Conservation (phyloP, 1,140 invertebrate species). For the Papilio helenus region DNA sequence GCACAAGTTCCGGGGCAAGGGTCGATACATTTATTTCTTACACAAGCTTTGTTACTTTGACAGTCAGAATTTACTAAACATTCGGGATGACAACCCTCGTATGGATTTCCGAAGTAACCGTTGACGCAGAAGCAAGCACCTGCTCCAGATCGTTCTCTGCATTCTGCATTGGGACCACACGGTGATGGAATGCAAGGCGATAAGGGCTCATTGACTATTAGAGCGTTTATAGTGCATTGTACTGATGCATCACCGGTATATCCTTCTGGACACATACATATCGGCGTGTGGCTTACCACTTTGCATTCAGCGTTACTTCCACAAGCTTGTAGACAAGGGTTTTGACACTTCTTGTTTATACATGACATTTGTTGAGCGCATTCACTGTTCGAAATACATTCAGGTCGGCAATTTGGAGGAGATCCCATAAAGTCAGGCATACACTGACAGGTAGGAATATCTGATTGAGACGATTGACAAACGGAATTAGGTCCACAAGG, state of each 20-base stretch:
- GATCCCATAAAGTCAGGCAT: constrained; percentile 86
- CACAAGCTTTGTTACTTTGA: constrained; percentile 86
- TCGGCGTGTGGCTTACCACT: constrained; percentile 86
- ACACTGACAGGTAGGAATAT: constrained; percentile 86
- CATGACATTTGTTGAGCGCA: constrained; percentile 88
- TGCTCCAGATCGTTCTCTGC: constrained; percentile 82
- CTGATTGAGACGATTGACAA: constrained; percentile 84
- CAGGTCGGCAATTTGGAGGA: constrained; percentile 88
- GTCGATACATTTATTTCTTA: constrained; percentile 88
- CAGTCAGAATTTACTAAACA: constrained; percentile 84
- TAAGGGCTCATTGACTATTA: constrained; percentile 55
- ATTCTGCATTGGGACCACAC: constrained; percentile 85
- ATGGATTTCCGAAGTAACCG: constrained; percentile 83
- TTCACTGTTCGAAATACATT: constrained; percentile 89
- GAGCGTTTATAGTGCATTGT: constrained; percentile 71
- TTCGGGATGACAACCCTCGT: constrained; percentile 83
- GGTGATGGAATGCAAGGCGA: constrained; percentile 84
- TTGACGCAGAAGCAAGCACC: constrained; percentile 84
- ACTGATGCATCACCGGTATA: constrained; percentile 85
- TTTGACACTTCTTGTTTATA: constrained; percentile 88
- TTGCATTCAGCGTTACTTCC: constrained; percentile 87
- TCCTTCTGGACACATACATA: constrained; percentile 85
- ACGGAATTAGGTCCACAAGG: constrained; percentile 90
- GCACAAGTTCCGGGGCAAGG: constrained; percentile 90
- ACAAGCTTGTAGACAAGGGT: constrained; percentile 90